phyloP scores from a whole-genome alignment of 2,797 vertebrate genomes.

The Sus cebifrons region DNA sequence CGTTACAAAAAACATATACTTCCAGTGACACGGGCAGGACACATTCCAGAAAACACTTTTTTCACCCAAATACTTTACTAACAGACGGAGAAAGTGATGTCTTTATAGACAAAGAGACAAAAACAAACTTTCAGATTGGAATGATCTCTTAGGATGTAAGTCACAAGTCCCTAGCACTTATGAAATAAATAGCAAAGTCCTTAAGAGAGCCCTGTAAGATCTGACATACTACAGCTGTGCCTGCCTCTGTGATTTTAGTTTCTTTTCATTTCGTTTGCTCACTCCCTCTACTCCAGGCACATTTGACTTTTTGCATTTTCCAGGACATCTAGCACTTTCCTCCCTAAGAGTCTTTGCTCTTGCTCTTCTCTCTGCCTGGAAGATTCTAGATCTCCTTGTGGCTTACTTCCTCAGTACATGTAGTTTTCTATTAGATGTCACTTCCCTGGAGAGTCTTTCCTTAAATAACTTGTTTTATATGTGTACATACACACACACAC shows the following conservation, averaged over 20 bases:
- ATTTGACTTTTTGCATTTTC: background rate
- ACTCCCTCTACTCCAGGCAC: background rate
- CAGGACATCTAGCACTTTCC: background rate
- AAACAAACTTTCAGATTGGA: slow-evolving; percentile 29
- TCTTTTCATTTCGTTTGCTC: background rate
- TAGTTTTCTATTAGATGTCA: background rate
- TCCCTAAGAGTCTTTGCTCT: background rate
- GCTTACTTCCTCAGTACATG: background rate
- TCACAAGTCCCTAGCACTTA: background rate
- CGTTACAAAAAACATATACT: background rate
- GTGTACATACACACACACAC: too few relatives aligned
- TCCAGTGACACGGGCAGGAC: background rate
- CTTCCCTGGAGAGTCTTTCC: background rate
- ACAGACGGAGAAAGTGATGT: background rate
- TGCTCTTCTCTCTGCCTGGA: slow-evolving; percentile 11
- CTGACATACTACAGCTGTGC: background rate
- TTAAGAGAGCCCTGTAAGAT: too few relatives aligned
- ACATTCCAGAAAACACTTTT: background rate
- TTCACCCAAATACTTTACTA: background rate
- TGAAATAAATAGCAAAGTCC: background rate
- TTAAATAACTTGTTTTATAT: background rate
- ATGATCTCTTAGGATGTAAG: background rate
- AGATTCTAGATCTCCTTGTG: slow-evolving; percentile 16
- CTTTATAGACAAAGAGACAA: background rate
- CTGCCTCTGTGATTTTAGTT: background rate